Evolutionary conservation across 2,113 vertebrate species (phyloP).

Genomic region (Sebastes schlegelii): DNA sequence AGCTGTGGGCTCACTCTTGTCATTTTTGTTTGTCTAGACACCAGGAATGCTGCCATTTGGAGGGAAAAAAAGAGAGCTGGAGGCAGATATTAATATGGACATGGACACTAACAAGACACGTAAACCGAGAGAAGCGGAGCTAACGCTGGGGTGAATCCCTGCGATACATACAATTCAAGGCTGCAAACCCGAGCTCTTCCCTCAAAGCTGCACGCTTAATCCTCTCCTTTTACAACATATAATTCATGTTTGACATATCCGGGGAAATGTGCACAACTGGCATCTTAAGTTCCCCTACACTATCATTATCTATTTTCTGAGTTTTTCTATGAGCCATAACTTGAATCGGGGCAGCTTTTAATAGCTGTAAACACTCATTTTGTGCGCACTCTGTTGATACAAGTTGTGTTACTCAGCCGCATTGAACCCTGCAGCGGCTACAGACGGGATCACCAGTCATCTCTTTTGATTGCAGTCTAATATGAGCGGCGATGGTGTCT

Average conservation of each 20-base stretch:
- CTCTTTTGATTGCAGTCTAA: conserved; percentile 26
- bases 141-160: conserved; percentile 35
- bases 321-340: conserved; percentile 55
- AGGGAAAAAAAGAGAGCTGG: conserved; percentile 8
- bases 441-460: conserved; percentile 44
- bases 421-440: conserved; percentile 25
- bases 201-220: conserved; percentile 62
- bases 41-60: conserved; percentile 51
- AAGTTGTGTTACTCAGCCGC: conserved; percentile 41
- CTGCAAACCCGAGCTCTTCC: conserved; percentile 35
- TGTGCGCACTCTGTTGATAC: conserved; percentile 54
- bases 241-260: conserved; percentile 79
- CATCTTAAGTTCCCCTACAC: conserved; percentile 53
- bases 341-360: conserved; percentile 58
- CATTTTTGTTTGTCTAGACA: conserved; percentile 75
- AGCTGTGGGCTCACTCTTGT: conserved; percentile 58
- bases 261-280: conserved; percentile 65
- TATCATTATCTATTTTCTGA: conserved; percentile 69
- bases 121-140: conserved; percentile 20
- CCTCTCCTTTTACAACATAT: conserved; percentile 71
- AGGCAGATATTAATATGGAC: conserved; percentile 57
- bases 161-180: conserved; percentile 45
- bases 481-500: conserved; percentile 27
- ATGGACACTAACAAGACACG: conserved; percentile 50
- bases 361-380: conserved; percentile 65